Evolutionary conservation across 2,888 invertebrate genomes (phyloP).

Genomic region (Monochamus alternatus): DNA sequence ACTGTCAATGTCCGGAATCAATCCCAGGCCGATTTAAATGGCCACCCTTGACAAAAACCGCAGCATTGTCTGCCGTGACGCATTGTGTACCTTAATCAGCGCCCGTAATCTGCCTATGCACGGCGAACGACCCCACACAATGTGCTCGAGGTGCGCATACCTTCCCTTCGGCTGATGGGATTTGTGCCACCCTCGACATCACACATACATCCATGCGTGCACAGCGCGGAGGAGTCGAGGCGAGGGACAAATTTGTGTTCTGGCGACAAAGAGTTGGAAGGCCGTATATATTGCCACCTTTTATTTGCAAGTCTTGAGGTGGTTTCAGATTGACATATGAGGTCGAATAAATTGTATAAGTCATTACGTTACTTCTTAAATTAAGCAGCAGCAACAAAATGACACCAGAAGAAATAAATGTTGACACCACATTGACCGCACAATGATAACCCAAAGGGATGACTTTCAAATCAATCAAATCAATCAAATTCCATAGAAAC

Average conservation of each 20-base stretch:
- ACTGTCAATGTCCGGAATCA: slow-evolving; percentile 58
- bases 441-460: too few relatives aligned
- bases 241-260: slow-evolving; percentile 47
- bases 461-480: too few relatives aligned
- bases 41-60: slow-evolving; percentile 61
- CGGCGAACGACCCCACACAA: slow-evolving; percentile 64
- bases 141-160: slow-evolving; percentile 65
- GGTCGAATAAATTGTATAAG: not conserved
- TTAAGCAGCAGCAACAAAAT: too few relatives aligned
- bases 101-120: slow-evolving; percentile 66
- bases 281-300: not conserved
- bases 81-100: slow-evolving; percentile 63
- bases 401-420: too few relatives aligned
- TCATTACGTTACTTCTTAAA: too few relatives aligned
- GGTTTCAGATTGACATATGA: not conserved
- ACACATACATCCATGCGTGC: slow-evolving; percentile 43
- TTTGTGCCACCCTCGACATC: slow-evolving; percentile 57
- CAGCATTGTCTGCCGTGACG: slow-evolving; percentile 59
- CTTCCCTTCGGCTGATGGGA: slow-evolving; percentile 63
- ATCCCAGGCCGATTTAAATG: slow-evolving; percentile 59
- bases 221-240: slow-evolving; percentile 49
- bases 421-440: too few relatives aligned
- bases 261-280: slow-evolving; percentile 17
- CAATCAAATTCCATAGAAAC: too few relatives aligned
- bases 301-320: slow-evolving; percentile 1